Percentiles rank a stretch among this genome's conserved stretches.
phyloP scores from a whole-genome alignment of 2,888 invertebrate genomes.

The Nomada fabriciana region DNA sequence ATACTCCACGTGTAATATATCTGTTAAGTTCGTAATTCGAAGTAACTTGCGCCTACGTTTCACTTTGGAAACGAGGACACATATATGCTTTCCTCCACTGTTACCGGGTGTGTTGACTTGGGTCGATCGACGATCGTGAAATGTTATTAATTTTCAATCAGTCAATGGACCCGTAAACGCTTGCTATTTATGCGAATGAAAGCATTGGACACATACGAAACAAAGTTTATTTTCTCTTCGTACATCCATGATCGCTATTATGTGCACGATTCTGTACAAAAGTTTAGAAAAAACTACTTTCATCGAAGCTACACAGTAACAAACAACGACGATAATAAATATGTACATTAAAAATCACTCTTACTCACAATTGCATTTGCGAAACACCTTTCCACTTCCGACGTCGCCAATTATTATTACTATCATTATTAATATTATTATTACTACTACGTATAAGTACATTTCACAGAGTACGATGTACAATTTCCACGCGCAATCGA shows the following conservation, averaged over 20 bases:
- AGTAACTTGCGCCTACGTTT: slow-evolving; percentile 20
- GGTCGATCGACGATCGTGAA: slow-evolving; percentile 29
- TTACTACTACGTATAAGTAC: slow-evolving; percentile 63
- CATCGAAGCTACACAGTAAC: slow-evolving; percentile 68
- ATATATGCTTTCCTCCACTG: slow-evolving; percentile 15
- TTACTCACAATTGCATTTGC: slow-evolving; percentile 4
- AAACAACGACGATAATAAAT: slow-evolving; percentile 66
- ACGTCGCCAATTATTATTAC: neutral
- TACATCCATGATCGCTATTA: slow-evolving; percentile 71
- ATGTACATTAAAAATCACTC: slow-evolving; percentile 70
- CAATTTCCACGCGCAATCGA: slow-evolving; percentile 58
- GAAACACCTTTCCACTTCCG: neutral
- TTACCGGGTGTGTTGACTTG: neutral
- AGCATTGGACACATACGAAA: slow-evolving; percentile 65
- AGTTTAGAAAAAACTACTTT: slow-evolving; percentile 77
- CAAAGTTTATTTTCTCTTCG: slow-evolving; percentile 73
- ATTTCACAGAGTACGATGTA: slow-evolving; percentile 69
- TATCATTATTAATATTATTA: too few relatives aligned
- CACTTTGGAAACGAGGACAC: slow-evolving; percentile 7
- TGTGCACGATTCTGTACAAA: slow-evolving; percentile 79
- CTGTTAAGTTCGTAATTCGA: slow-evolving; percentile 29
- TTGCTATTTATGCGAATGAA: slow-evolving; percentile 27
- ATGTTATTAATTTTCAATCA: slow-evolving; percentile 56
- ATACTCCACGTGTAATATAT: slow-evolving; percentile 48
- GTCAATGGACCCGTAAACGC: slow-evolving; percentile 31